A percentile compares a stretch with the other conserved stretches of the same genome.
These are phyloP conservation scores for Hypotaenidia philippensis DNA, from an alignment of 2,797 vertebrate species.

Conservation along the genomic window DNA sequence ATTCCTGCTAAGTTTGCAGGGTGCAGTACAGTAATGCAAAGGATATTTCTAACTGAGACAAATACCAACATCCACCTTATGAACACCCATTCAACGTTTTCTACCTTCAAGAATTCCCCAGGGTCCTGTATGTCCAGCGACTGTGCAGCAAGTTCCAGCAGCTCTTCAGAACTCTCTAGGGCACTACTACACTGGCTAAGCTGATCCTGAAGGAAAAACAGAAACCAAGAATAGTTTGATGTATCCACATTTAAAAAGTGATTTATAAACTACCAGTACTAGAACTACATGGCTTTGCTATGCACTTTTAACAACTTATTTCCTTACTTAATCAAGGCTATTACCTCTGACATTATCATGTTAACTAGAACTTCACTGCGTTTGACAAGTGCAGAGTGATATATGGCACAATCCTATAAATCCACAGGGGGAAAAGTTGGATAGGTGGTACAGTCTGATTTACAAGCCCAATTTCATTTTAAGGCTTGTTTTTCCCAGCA, in stretches of 20 bases:
- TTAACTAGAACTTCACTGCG: background rate
- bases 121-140: slow-evolving; percentile 85
- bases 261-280: background rate
- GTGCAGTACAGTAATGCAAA: background rate
- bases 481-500: background rate
- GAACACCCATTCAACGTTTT: background rate
- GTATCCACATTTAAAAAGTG: background rate
- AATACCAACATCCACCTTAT: background rate
- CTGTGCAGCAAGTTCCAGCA: slow-evolving; percentile 85
- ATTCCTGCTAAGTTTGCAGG: background rate
- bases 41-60: background rate
- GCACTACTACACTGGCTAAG: slow-evolving; percentile 85
- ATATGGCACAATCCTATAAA: background rate
- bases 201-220: slow-evolving; percentile 79
- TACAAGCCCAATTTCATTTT: background rate
- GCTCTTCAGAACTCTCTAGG: slow-evolving; percentile 88
- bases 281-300: background rate
- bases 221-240: background rate
- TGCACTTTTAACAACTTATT: background rate
- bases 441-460: background rate
- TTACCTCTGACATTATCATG: background rate
- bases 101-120: slow-evolving; percentile 87
- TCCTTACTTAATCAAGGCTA: background rate
- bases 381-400: background rate
- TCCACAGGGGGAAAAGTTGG: background rate